Conservation (phyloP, 2,888 invertebrate species). For the Ashinkailepas kermadecensis region DNA sequence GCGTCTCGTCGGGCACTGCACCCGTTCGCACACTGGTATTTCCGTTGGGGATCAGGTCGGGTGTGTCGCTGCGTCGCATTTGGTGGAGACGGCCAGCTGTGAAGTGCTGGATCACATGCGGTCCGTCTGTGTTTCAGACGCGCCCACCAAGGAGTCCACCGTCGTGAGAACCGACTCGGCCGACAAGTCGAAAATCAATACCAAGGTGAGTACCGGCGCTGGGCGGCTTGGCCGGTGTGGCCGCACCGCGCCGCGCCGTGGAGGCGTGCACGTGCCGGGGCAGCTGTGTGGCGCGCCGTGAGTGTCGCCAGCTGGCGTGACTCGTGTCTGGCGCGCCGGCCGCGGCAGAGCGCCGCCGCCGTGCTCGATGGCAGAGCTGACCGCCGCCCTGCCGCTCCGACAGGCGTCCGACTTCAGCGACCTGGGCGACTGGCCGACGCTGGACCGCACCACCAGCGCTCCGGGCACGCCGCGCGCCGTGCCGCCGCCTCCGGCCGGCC, state of each 20-base stretch:
- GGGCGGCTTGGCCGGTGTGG: not conserved
- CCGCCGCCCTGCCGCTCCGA: not conserved
- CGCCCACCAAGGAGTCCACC: constrained; percentile 40
- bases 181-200: constrained; percentile 49
- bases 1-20: no score
- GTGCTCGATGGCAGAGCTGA: not conserved
- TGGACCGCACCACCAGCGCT: constrained; percentile 47
- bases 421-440: constrained; percentile 85
- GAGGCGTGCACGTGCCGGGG: not conserved
- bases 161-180: constrained; percentile 45
- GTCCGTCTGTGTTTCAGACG: not conserved
- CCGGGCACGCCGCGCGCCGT: constrained; percentile 25
- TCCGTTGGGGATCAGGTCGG: no score
- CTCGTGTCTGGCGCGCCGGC: not conserved
- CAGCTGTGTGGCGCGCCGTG: not conserved
- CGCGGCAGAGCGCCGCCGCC: no score
- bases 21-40: no score
- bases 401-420: constrained; percentile 82
- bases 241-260: not conserved
- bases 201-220: constrained; percentile 43
- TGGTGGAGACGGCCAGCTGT: no score
- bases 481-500: constrained; percentile 2
- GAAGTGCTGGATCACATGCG: no score
- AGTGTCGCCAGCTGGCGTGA: not conserved
- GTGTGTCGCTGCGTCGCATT: no score